Evolutionary conservation across 1,140 invertebrate species (phyloP).

Genomic region (Sitobion miscanthi): DNA sequence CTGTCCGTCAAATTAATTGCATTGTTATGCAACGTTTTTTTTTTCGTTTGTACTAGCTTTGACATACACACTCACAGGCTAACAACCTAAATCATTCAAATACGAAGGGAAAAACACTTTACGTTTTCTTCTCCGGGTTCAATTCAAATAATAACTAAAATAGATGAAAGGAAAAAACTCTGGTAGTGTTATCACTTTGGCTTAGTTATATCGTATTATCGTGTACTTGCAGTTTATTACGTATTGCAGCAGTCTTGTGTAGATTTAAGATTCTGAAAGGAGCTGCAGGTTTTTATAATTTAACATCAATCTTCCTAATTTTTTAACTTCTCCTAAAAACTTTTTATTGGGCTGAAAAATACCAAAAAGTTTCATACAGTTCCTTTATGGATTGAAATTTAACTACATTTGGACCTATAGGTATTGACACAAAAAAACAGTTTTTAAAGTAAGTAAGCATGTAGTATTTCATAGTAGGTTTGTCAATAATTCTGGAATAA

Average conservation of each 20-base stretch:
- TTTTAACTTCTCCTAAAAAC: neutral
- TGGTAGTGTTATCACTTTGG: neutral
- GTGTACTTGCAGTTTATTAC: neutral
- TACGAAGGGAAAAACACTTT: neutral
- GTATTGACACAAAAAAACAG: neutral
- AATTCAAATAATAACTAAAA: neutral
- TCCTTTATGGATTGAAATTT: neutral
- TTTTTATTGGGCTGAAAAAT: neutral
- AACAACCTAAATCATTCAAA: neutral
- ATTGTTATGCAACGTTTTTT: neutral
- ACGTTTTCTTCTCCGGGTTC: neutral
- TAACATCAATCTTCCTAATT: neutral
- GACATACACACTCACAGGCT: neutral
- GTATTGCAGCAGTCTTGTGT: neutral
- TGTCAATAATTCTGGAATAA: neutral
- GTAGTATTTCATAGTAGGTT: neutral
- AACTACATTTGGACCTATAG: neutral
- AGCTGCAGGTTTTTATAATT: neutral
- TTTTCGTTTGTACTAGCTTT: neutral
- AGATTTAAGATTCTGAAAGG: neutral
- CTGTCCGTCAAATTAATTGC: constrained; percentile 1
- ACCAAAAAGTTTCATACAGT: neutral
- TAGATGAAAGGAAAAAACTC: neutral
- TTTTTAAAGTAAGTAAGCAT: neutral
- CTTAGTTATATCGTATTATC: neutral